Conservation (phyloP, 2,888 invertebrate genomes). For the Mimumesa dahlbomi region DNA sequence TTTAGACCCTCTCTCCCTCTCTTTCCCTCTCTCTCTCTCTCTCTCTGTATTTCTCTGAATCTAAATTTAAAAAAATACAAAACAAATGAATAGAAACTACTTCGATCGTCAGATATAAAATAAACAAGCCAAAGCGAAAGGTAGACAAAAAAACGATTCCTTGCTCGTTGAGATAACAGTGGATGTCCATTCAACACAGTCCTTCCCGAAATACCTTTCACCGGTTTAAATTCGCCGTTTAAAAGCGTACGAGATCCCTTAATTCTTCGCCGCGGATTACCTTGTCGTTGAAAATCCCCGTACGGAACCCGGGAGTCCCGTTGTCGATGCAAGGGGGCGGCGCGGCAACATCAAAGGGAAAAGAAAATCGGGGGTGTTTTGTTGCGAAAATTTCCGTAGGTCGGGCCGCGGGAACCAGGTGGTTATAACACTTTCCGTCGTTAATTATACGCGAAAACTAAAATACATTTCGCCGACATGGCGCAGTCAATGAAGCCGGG, state of each 20-base stretch:
- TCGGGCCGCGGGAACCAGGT: slow-evolving; percentile 45
- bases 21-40: too few relatives aligned
- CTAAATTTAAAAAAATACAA: too few relatives aligned
- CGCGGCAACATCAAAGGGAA: slow-evolving; percentile 37
- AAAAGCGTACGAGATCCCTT: slow-evolving; percentile 45
- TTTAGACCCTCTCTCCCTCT: too few relatives aligned
- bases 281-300: not conserved
- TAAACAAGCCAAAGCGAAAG: too few relatives aligned
- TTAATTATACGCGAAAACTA: slow-evolving; percentile 51
- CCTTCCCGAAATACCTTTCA: slow-evolving; percentile 13
- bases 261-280: slow-evolving; percentile 22
- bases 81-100: too few relatives aligned
- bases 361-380: slow-evolving; percentile 47
- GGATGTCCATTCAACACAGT: not conserved
- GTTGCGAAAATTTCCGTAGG: slow-evolving; percentile 42
- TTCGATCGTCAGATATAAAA: too few relatives aligned
- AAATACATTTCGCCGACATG: slow-evolving; percentile 47
- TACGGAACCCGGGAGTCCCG: not conserved
- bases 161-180: too few relatives aligned
- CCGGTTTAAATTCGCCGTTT: slow-evolving; percentile 36
- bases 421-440: slow-evolving; percentile 45
- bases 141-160: too few relatives aligned
- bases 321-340: too few relatives aligned
- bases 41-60: too few relatives aligned
- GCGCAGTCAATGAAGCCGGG: slow-evolving; percentile 43